Evolutionary conservation across 2,797 vertebrate genomes (phyloP).

Genomic region (Decapterus maruadsi): DNA sequence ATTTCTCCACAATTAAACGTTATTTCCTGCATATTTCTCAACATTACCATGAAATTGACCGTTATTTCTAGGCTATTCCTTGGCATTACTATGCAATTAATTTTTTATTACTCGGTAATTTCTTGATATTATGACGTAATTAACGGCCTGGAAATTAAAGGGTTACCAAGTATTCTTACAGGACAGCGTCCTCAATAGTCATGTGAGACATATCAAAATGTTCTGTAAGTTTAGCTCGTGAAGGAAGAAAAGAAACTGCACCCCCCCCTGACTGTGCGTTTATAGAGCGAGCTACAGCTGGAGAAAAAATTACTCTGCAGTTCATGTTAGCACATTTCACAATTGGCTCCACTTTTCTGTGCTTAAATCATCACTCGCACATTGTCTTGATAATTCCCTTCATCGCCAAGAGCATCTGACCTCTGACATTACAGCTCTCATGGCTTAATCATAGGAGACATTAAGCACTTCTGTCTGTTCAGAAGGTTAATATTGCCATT

Average conservation of each 20-base stretch:
- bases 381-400: constrained; percentile 64
- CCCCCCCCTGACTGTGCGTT: not conserved
- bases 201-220: too few relatives aligned
- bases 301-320: not conserved
- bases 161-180: too few relatives aligned
- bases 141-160: too few relatives aligned
- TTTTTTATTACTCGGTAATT: too few relatives aligned
- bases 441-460: constrained; percentile 69
- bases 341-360: not conserved
- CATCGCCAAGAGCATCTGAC: constrained; percentile 59
- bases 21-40: too few relatives aligned
- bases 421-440: constrained; percentile 65
- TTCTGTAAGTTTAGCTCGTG: not conserved
- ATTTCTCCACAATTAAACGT: too few relatives aligned
- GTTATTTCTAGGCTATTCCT: too few relatives aligned
- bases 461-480: constrained; percentile 72
- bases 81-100: too few relatives aligned
- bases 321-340: constrained; percentile 20
- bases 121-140: too few relatives aligned
- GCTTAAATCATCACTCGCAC: constrained; percentile 46
- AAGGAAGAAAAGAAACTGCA: too few relatives aligned
- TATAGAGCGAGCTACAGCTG: not conserved
- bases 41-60: too few relatives aligned
- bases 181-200: too few relatives aligned
- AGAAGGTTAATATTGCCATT: constrained; percentile 79